phyloP scores from a whole-genome alignment of 2,797 vertebrate species.

The Euphonia xanthogaster region DNA sequence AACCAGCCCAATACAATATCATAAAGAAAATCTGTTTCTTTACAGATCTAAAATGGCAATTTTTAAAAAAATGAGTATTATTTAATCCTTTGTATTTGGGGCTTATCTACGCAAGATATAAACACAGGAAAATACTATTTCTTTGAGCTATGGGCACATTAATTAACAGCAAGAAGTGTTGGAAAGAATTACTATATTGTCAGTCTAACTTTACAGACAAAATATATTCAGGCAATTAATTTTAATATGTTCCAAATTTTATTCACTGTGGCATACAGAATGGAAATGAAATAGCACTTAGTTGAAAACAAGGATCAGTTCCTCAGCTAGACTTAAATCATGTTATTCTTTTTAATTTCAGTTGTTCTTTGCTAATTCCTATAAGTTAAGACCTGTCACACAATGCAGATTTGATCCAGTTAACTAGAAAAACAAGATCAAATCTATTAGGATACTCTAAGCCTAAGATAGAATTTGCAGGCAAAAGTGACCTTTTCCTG shows the following conservation, averaged over 20 bases:
- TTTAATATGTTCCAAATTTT: constrained; percentile 30
- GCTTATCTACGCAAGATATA: not conserved
- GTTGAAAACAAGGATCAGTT: not conserved
- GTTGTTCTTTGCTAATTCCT: not conserved
- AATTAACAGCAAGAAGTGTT: not conserved
- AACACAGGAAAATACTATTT: not conserved
- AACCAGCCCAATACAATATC: not conserved
- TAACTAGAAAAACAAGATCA: not conserved
- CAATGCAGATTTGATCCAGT: not conserved
- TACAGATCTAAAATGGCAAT: not conserved
- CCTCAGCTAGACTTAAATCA: not conserved
- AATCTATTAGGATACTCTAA: not conserved
- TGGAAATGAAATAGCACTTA: not conserved
- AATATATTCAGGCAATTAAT: constrained; percentile 37
- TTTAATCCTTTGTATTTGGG: not conserved
- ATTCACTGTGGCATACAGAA: not conserved
- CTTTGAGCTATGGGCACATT: not conserved
- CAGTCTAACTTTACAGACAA: constrained; percentile 14
- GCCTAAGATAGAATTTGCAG: not conserved
- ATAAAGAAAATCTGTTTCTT: not conserved
- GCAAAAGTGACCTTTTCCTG: not conserved
- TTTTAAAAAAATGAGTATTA: not conserved
- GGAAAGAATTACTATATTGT: constrained; percentile 5
- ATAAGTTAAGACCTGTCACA: not conserved
- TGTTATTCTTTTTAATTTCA: not conserved